Percentiles rank a stretch among this genome's conserved stretches.
These are phyloP conservation scores for Oxyruncus cristatus DNA, from an alignment of 2,113 vertebrate genomes.

Conservation along the genomic window DNA sequence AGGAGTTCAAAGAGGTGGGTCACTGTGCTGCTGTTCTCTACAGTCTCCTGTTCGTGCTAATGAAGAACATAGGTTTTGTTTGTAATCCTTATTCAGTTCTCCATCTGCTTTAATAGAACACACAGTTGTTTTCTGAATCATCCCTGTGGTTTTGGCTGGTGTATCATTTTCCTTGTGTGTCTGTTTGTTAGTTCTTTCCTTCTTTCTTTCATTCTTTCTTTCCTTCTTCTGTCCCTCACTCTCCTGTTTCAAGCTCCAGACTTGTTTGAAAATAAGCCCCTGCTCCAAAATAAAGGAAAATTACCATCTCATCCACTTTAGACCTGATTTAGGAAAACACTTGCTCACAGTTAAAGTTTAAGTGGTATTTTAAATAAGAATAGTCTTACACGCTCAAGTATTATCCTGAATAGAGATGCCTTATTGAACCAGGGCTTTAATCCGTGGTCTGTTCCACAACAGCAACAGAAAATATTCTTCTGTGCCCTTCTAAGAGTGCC, in stretches of 20 bases:
- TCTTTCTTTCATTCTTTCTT: neutral
- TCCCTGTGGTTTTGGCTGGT: constrained; percentile 54
- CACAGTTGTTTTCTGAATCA: constrained; percentile 63
- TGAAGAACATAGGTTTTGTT: constrained; percentile 47
- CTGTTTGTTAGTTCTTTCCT: neutral
- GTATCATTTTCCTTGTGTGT: constrained; percentile 17
- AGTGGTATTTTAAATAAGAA: neutral
- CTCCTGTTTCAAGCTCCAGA: neutral
- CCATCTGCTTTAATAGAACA: constrained; percentile 49
- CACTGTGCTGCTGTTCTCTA: neutral
- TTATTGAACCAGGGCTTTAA: neutral
- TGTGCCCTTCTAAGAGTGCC: neutral
- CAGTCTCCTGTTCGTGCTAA: neutral
- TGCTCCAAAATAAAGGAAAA: neutral
- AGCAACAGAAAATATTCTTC: neutral
- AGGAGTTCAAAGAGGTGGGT: constrained; percentile 91
- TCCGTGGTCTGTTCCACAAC: neutral
- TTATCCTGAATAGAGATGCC: neutral
- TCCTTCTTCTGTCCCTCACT: neutral
- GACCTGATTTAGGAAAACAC: neutral
- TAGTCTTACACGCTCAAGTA: neutral
- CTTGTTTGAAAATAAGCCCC: neutral
- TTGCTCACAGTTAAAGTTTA: neutral
- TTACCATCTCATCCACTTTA: neutral
- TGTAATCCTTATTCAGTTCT: constrained; percentile 17